Percentiles rank a stretch among this genome's conserved stretches.
These are phyloP conservation scores for Petrocephalus schoutedeni DNA, from an alignment of 2,797 vertebrate species.

Conservation along the genomic window DNA sequence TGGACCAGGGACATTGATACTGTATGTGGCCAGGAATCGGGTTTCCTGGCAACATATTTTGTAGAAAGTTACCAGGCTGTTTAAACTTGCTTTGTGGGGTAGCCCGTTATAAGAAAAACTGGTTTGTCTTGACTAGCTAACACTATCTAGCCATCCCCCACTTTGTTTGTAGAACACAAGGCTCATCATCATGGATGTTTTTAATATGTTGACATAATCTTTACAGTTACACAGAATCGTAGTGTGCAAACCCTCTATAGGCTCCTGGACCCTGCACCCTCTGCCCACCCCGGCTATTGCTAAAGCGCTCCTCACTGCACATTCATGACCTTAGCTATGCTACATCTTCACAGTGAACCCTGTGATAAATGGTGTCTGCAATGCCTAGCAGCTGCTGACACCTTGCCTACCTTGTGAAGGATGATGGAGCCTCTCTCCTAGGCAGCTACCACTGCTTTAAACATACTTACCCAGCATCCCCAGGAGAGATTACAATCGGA, in stretches of 20 bases:
- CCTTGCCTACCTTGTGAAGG: neutral
- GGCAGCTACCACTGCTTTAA: neutral
- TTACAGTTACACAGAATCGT: neutral
- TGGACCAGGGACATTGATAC: neutral
- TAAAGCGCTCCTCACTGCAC: neutral
- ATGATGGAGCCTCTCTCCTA: neutral
- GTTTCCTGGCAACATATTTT: neutral
- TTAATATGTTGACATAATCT: neutral
- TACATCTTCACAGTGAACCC: neutral
- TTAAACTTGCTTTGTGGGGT: neutral
- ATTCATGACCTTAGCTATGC: neutral
- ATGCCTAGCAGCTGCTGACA: neutral
- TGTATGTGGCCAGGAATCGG: neutral
- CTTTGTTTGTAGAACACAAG: neutral
- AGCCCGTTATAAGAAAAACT: neutral
- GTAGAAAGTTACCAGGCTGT: neutral
- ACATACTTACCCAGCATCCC: neutral
- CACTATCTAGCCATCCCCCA: neutral
- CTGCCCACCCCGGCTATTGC: neutral
- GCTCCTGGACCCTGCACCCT: neutral
- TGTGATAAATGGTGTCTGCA: neutral
- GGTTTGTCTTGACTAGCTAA: neutral
- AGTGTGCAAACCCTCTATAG: neutral
- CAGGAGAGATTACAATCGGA: neutral
- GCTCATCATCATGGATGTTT: neutral